Conservation (phyloP, 2,888 invertebrate species). For the Cephus nigrinus region DNA sequence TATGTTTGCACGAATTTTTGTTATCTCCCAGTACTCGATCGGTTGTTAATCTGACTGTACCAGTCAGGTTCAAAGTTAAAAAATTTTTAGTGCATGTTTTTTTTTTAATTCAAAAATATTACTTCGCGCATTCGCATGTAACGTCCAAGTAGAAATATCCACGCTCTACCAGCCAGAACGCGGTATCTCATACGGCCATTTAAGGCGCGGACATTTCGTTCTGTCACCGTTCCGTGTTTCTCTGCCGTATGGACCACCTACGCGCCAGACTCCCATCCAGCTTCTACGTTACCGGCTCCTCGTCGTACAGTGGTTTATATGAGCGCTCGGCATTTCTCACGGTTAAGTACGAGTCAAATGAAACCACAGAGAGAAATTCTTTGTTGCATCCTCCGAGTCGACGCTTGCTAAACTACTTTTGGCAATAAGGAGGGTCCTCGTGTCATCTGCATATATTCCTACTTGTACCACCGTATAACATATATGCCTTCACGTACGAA, state of each 20-base stretch:
- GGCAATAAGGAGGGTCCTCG: background rate
- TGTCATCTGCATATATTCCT: background rate
- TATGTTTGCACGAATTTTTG: background rate
- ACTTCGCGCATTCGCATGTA: background rate
- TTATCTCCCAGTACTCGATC: background rate
- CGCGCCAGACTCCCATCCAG: slow-evolving; percentile 46
- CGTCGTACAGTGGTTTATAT: slow-evolving; percentile 52
- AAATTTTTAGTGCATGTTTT: background rate
- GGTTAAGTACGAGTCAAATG: slow-evolving; percentile 54
- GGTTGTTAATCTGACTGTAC: background rate
- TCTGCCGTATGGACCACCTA: slow-evolving; percentile 57
- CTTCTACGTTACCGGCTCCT: slow-evolving; percentile 21
- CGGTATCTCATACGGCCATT: slow-evolving; percentile 53
- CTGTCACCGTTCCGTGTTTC: slow-evolving; percentile 61
- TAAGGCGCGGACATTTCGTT: slow-evolving; percentile 64
- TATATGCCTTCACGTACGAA: background rate
- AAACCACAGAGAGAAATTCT: slow-evolving; percentile 30
- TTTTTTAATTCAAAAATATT: background rate
- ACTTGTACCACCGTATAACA: background rate
- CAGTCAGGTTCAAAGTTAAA: background rate
- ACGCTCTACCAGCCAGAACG: slow-evolving; percentile 24
- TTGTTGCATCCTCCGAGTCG: background rate
- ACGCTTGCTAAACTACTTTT: background rate
- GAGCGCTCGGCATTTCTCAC: slow-evolving; percentile 52
- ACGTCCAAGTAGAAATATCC: background rate